Evolutionary conservation across 2,888 invertebrate genomes (phyloP).

Genomic region (Ectemnius continuus): DNA sequence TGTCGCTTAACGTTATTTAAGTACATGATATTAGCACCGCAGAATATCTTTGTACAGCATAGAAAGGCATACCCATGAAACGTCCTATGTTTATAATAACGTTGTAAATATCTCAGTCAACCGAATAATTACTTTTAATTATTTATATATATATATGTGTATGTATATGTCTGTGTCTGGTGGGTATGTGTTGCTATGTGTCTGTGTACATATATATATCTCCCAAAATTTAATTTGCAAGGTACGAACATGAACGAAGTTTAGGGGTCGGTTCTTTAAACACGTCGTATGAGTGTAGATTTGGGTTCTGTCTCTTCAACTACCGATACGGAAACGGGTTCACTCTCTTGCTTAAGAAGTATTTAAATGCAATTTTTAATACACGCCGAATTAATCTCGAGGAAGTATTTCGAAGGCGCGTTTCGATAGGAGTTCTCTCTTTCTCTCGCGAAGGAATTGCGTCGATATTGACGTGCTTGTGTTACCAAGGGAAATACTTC

Average conservation of each 20-base stretch:
- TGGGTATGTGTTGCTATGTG: too few relatives aligned
- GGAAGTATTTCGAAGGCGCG: constrained; percentile 29
- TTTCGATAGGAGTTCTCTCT: too few relatives aligned
- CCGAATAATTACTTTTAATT: constrained; percentile 28
- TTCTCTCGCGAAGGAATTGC: too few relatives aligned
- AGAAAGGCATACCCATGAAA: constrained; percentile 58
- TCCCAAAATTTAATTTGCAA: constrained; percentile 23
- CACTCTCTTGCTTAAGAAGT: constrained; percentile 40
- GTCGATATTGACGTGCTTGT: neutral
- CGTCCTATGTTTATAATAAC: constrained; percentile 39
- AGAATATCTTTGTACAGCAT: constrained; percentile 67
- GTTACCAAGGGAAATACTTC: constrained; percentile 39
- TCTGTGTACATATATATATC: neutral
- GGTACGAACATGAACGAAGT: constrained; percentile 25
- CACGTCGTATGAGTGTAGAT: constrained; percentile 8
- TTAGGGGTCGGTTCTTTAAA: constrained; percentile 9
- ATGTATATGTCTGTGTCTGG: neutral
- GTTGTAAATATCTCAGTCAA: constrained; percentile 45
- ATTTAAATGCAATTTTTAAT: constrained; percentile 38
- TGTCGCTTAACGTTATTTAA: constrained; percentile 65
- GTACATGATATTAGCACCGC: constrained; percentile 75
- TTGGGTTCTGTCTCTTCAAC: constrained; percentile 9
- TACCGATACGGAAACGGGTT: constrained; percentile 26
- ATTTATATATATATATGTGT: neutral
- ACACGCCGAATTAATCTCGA: constrained; percentile 26